Percentiles rank a stretch among this genome's conserved stretches.
phyloP scores from a whole-genome alignment of 1,140 invertebrate species.

The Drosophila navojoa region DNA sequence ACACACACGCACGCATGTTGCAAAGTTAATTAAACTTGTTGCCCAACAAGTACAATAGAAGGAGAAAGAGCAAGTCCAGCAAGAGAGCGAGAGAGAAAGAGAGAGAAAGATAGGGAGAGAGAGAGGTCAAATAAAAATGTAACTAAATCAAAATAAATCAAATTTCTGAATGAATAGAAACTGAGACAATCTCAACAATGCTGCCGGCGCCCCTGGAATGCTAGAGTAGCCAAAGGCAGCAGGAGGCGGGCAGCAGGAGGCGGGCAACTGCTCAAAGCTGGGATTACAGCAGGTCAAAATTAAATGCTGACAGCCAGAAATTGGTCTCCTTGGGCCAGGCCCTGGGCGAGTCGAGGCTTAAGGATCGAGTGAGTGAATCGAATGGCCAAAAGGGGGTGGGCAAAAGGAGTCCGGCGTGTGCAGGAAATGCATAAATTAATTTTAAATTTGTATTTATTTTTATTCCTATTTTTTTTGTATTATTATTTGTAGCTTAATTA shows the following conservation, averaged over 20 bases:
- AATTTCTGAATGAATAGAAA: slow-evolving; percentile 18
- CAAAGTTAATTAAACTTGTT: slow-evolving; percentile 46
- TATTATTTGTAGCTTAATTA: slow-evolving; percentile 1
- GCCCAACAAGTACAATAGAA: neutral
- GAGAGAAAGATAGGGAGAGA: neutral
- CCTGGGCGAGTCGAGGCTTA: neutral
- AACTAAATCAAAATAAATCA: slow-evolving; percentile 48
- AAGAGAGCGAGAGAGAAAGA: neutral
- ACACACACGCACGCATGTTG: neutral
- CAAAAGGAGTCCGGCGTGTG: neutral
- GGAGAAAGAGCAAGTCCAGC: neutral
- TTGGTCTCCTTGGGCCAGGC: neutral
- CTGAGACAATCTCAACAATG: slow-evolving; percentile 29
- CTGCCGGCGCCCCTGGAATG: slow-evolving; percentile 14
- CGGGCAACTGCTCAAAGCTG: neutral
- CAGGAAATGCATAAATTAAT: slow-evolving; percentile 29
- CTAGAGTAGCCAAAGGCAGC: neutral
- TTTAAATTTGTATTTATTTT: slow-evolving; percentile 20
- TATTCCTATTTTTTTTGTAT: neutral
- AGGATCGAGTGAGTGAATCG: neutral
- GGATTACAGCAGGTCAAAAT: neutral
- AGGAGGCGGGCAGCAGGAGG: too few relatives aligned
- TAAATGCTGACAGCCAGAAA: slow-evolving; percentile 2
- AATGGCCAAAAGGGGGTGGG: too few relatives aligned
- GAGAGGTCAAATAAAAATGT: neutral